Base-by-base conservation (phyloP, 1,140 invertebrate genomes). In the Oscheius sp. region DNA sequence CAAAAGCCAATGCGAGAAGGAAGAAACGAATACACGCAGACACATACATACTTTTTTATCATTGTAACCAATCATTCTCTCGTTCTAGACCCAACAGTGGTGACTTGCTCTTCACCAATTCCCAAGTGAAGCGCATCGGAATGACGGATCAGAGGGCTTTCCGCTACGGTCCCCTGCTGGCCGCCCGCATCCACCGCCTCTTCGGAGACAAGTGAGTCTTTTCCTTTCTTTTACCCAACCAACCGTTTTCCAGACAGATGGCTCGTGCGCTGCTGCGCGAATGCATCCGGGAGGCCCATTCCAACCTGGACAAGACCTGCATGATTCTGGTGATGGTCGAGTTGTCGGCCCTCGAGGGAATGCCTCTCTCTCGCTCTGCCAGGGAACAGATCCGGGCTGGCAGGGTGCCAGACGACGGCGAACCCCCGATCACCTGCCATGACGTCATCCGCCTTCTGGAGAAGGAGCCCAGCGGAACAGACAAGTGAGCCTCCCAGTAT, bases 201-300 rank as follows among this genome's bases (percentile, higher is more conserved):
- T 68, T 68, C 29, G 66, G 66, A 3, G 23, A 67, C n/a, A 68
- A 13, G 66, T 68, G 23, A 15, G 15, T 23, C n/a, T 42, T 42
- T 10, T 10, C 10, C 38, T 10, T 42, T 42, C n/a, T 10, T 42
- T 42, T 42, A 42, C 23, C 28, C 23, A 20, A 23, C 15, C 49
- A 55, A 55, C 15, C 23, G 15, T 23, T 7, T 55, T 13, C 23
- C 7, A 55, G 23, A 23, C 49, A 13, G 7, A 55, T 55, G 49
- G 7, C 7, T 23, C 49, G 49, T 7, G 7, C 7, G 7, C 23
- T 55, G 7, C 23, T 55, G 23, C 23, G 28, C 7, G 49, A 55
- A 26, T 55, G 49, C 49, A 13, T 55, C 7, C 7, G 49, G 4
- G 49, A 55, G 28, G 49, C 49, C 49, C 49, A 55, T 15, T 7